Percentiles rank a stretch among this genome's conserved stretches.
These are phyloP conservation scores for Netelia virgata DNA, from an alignment of 2,888 invertebrate genomes.

Conservation along the genomic window DNA sequence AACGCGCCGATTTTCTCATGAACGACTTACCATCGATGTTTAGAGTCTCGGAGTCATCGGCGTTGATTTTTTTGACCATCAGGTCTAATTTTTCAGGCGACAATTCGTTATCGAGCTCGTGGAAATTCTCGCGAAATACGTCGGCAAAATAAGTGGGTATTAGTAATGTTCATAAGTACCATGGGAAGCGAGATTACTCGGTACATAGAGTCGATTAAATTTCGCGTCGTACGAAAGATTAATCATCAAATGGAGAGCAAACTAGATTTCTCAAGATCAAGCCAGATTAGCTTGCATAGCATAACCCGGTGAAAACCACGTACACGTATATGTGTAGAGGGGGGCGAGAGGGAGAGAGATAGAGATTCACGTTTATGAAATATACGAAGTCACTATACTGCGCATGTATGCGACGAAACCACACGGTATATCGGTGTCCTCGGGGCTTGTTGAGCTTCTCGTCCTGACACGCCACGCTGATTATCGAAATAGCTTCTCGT, in stretches of 20 bases:
- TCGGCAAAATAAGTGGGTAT: slow-evolving; percentile 85
- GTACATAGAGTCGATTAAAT: not conserved
- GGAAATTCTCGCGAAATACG: slow-evolving; percentile 95
- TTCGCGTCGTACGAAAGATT: slow-evolving; percentile 12
- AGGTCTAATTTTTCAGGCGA: slow-evolving; percentile 96
- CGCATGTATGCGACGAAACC: slow-evolving; percentile 29
- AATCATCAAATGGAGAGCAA: slow-evolving; percentile 35
- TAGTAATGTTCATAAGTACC: not conserved
- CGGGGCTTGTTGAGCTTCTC: slow-evolving; percentile 37
- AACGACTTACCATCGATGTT: slow-evolving; percentile 96
- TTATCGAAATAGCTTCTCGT: slow-evolving; percentile 68
- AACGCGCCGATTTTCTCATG: slow-evolving; percentile 2
- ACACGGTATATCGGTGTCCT: slow-evolving; percentile 30
- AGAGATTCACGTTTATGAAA: not conserved
- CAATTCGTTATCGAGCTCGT: slow-evolving; percentile 97
- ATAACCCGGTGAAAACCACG: slow-evolving; percentile 1
- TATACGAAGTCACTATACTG: slow-evolving; percentile 35
- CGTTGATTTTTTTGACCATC: slow-evolving; percentile 99
- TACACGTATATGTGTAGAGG: not conserved
- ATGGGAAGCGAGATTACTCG: not conserved
- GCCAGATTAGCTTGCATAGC: slow-evolving; percentile 33
- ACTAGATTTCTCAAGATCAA: slow-evolving; percentile 42
- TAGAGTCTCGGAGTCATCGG: slow-evolving; percentile 98
- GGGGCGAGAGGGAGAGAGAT: not conserved
- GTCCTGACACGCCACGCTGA: slow-evolving; percentile 64